Evolutionary conservation across 2,113 vertebrate species (phyloP).

Genomic region (Scalopus aquaticus): DNA sequence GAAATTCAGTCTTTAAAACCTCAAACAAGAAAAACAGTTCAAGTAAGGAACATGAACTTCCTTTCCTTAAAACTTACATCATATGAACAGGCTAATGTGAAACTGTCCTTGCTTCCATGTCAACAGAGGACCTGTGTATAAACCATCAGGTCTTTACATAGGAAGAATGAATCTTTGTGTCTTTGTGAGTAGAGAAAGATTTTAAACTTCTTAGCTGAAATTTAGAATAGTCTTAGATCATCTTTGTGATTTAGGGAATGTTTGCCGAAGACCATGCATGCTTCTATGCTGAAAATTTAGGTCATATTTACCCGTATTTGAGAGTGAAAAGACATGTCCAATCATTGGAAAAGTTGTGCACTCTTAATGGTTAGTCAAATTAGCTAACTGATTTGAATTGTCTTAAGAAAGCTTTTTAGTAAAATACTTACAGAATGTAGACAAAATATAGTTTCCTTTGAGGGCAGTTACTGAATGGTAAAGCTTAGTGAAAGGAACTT

Average conservation of each 20-base stretch:
- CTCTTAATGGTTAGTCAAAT: slow-evolving; percentile 24
- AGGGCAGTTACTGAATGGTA: neutral
- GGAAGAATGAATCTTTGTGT: neutral
- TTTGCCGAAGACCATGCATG: neutral
- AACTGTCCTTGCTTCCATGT: slow-evolving; percentile 41
- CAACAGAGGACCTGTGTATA: neutral
- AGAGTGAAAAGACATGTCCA: neutral
- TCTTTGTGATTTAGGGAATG: neutral
- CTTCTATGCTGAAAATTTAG: slow-evolving; percentile 6
- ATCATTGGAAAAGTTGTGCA: neutral
- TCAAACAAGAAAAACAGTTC: slow-evolving; percentile 50
- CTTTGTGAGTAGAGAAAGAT: slow-evolving; percentile 32
- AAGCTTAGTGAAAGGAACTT: slow-evolving; percentile 17
- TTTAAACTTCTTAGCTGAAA: slow-evolving; percentile 44
- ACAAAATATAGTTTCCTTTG: slow-evolving; percentile 26
- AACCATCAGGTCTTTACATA: neutral
- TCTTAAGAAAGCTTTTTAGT: neutral
- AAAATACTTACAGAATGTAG: neutral
- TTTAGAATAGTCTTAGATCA: neutral
- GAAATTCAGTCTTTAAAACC: slow-evolving; percentile 55
- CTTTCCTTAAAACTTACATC: neutral
- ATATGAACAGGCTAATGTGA: slow-evolving; percentile 2
- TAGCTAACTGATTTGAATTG: slow-evolving; percentile 23
- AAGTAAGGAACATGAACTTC: slow-evolving; percentile 27
- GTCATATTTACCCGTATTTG: slow-evolving; percentile 20